Evolutionary conservation across 2,113 vertebrate genomes (phyloP), one percentile per base, ranked within the genome.

Genomic region (Pelvicachromis taeniatus): DNA sequence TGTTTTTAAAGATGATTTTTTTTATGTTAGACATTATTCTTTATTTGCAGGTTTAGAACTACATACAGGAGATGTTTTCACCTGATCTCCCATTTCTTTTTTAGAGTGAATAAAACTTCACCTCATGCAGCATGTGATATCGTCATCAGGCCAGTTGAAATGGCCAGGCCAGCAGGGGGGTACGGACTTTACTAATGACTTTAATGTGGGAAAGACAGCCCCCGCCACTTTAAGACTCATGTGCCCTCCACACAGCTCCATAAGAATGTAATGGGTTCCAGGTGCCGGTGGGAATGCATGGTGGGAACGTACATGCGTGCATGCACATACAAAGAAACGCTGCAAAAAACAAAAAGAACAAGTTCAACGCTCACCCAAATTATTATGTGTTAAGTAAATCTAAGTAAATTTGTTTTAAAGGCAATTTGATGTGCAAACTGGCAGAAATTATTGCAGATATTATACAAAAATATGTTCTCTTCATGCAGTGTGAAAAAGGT

Each of bases 191-290:
- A 54, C 86, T 90, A 91, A 91, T 92, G 88, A 85, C 85, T 89
- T 14, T 89, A 92, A 85, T 91, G 89, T 94, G 88, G 83, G 82
- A 93, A 93, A 88, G 48, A 29, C 56, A 13, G 45, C 77, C 82
- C 65, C 89, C 90, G 81, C 86, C 81, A 59, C 91, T 95, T 94
- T 91, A 95, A 94, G 86, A 89, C 85, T 68, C 83, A 77, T 87
- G 61, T 92, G 89, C 88, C 92, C 81, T 4, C 50, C 91, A 88
- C 90, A 94, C 87, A 88, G 82, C 81, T 93, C 83, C 65, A 77
- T 26, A n/a, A 61, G 54, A 54, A 58, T 85, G 45, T 95, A 92
- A 95, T 95, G 79, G 65, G 53, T 95, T 93, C 95, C 94, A 95
- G 92, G 83, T 95, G 93, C 48, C 8, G n/a, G 52, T 70, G 9